These are phyloP conservation scores for Botrylloides violaceus DNA, from an alignment of 23 tunicate genomes.

Conservation along the genomic window DNA sequence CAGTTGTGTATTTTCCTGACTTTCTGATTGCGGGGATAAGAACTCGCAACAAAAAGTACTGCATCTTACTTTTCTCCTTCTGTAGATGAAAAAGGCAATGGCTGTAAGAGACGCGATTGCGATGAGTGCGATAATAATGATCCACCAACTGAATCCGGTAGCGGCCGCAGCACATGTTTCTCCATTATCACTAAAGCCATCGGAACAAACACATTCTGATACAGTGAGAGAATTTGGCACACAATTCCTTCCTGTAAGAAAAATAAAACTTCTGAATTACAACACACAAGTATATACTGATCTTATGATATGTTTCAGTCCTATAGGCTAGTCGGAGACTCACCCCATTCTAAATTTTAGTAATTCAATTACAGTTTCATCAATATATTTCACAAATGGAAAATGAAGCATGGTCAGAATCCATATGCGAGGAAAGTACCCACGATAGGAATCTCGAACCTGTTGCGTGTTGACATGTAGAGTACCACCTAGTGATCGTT, in stretches of 20 bases:
- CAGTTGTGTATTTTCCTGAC: too few species aligned
- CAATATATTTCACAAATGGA: too few species aligned
- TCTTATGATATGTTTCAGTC: neutral
- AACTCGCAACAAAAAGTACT: neutral
- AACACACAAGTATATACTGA: neutral
- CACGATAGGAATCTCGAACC: too few species aligned
- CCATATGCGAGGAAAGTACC: too few species aligned
- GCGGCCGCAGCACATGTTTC: slow-evolving; percentile 3
- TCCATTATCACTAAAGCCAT: slow-evolving; percentile 11
- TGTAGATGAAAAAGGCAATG: neutral
- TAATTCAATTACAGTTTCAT: too few species aligned
- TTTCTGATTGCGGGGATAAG: too few species aligned
- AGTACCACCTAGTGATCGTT: too few species aligned
- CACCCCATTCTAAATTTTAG: too few species aligned
- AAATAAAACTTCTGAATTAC: slow-evolving; percentile 15
- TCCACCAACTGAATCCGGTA: slow-evolving; percentile 11
- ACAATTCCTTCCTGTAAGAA: slow-evolving; percentile 13
- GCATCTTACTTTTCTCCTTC: slow-evolving; percentile 8
- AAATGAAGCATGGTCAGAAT: too few species aligned
- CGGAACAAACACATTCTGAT: slow-evolving; percentile 6
- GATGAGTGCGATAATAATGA: neutral
- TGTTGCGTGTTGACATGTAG: too few species aligned
- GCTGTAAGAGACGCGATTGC: neutral
- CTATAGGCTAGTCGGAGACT: neutral
- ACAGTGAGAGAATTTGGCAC: neutral